phyloP scores from a whole-genome alignment of 92 coral and sea anemone species.

The Pocillopora meandrina region DNA sequence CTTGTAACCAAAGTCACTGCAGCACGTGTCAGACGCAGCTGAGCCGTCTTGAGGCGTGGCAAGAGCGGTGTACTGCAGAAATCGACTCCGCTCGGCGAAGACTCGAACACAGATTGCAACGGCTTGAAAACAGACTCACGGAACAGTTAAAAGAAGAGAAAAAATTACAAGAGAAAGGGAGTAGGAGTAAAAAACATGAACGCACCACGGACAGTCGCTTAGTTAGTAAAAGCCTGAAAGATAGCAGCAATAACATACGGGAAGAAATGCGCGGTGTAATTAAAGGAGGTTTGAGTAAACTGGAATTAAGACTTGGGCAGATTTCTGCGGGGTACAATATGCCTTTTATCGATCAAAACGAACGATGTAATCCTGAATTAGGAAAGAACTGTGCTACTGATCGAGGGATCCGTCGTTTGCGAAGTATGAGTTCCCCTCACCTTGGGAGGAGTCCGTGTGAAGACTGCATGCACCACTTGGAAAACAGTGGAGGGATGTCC shows the following conservation, averaged over 20 bases:
- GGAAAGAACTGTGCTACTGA: constrained; percentile 32
- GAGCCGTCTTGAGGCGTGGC: constrained; percentile 89
- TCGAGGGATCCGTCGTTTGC: constrained; percentile 15
- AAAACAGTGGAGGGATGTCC: constrained; percentile 9
- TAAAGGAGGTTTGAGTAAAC: constrained; percentile 51
- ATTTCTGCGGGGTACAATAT: constrained; percentile 38
- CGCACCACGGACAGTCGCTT: constrained; percentile 81
- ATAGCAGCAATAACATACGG: constrained; percentile 76
- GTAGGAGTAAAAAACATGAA: constrained; percentile 51
- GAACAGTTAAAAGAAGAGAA: constrained; percentile 74
- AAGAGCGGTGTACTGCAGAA: constrained; percentile 92
- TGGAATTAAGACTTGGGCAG: constrained; percentile 61
- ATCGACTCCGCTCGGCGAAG: constrained; percentile 93
- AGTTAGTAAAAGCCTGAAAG: constrained; percentile 69
- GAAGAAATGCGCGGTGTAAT: constrained; percentile 68
- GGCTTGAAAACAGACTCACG: constrained; percentile 84
- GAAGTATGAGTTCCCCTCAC: constrained; percentile 45
- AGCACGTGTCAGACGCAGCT: constrained; percentile 75
- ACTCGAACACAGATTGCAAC: constrained; percentile 84
- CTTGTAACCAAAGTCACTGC: constrained; percentile 60
- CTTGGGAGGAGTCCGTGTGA: constrained; percentile 48
- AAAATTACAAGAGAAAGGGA: constrained; percentile 43
- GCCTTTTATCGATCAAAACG: constrained; percentile 22
- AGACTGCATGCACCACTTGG: constrained; percentile 30
- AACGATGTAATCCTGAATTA: constrained; percentile 40